Evolutionary conservation across 1,140 invertebrate species (phyloP).

Genomic region (Zelostemma sp.): DNA sequence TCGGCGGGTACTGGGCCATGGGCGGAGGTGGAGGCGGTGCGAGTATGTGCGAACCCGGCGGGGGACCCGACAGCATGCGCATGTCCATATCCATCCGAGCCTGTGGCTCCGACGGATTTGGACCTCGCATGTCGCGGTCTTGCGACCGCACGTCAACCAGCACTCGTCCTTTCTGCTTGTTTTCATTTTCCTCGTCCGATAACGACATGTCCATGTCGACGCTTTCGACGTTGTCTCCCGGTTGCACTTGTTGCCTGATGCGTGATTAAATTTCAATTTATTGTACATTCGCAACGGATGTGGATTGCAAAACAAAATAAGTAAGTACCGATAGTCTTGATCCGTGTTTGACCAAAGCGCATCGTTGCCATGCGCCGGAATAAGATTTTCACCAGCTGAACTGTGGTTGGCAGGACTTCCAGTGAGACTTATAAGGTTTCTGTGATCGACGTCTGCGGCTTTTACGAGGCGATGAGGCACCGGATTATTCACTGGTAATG

Average conservation of each 20-base stretch:
- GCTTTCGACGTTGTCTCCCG: slow-evolving; percentile 74
- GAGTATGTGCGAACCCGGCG: slow-evolving; percentile 14
- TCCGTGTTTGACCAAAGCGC: slow-evolving; percentile 62
- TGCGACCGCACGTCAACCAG: slow-evolving; percentile 65
- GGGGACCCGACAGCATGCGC: no score
- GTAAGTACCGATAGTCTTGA: slow-evolving; percentile 67
- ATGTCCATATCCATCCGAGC: slow-evolving; percentile 64
- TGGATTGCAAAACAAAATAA: no score
- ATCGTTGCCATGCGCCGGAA: slow-evolving; percentile 44
- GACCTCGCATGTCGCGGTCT: slow-evolving; percentile 60
- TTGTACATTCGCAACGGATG: neutral
- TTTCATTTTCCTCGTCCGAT: slow-evolving; percentile 75
- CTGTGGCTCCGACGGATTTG: slow-evolving; percentile 27
- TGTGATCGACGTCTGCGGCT: slow-evolving; percentile 80
- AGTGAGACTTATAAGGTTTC: slow-evolving; percentile 86
- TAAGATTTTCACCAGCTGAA: slow-evolving; percentile 51
- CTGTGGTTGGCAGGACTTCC: slow-evolving; percentile 75
- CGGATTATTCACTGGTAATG: slow-evolving; percentile 57
- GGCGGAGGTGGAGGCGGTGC: slow-evolving; percentile 54
- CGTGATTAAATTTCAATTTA: slow-evolving; percentile 8
- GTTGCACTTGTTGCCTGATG: slow-evolving; percentile 65
- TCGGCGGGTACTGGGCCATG: slow-evolving; percentile 51
- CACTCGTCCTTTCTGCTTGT: slow-evolving; percentile 60
- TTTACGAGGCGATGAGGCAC: slow-evolving; percentile 62
- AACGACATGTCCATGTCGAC: slow-evolving; percentile 78